Evolutionary conservation across 2,797 vertebrate species (phyloP).

Genomic region (Natrix natrix): DNA sequence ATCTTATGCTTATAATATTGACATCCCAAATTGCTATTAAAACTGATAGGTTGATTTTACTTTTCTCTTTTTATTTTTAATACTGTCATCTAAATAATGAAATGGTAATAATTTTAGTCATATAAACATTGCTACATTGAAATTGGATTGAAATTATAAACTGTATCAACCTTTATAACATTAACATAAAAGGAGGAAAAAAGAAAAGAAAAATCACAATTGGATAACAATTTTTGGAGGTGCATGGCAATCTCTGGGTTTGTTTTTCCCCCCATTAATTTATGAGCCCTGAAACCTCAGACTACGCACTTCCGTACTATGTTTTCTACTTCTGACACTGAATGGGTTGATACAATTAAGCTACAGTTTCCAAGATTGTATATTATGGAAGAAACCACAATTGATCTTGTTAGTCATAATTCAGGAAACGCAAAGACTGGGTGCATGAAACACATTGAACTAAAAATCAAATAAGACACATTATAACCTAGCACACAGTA

Average conservation of each 20-base stretch:
- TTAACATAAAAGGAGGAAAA: not conserved
- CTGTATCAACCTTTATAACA: not conserved
- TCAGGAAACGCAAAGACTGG: not conserved
- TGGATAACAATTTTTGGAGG: not conserved
- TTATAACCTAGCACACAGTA: not conserved
- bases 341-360: not conserved
- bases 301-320: not conserved
- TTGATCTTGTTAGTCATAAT: not conserved
- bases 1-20: not conserved
- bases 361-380: not conserved
- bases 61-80: not conserved
- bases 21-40: not conserved
- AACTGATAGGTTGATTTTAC: not conserved
- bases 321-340: not conserved
- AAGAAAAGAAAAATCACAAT: not conserved
- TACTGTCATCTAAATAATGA: not conserved
- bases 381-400: not conserved
- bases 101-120: not conserved
- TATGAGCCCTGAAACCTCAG: not conserved
- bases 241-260: not conserved
- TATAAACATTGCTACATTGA: not conserved
- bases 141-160: not conserved
- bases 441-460: not conserved
- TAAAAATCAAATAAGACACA: not conserved
- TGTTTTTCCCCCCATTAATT: not conserved